These are phyloP conservation scores for Theretra japonica DNA, from an alignment of 2,888 invertebrate genomes.

Conservation along the genomic window DNA sequence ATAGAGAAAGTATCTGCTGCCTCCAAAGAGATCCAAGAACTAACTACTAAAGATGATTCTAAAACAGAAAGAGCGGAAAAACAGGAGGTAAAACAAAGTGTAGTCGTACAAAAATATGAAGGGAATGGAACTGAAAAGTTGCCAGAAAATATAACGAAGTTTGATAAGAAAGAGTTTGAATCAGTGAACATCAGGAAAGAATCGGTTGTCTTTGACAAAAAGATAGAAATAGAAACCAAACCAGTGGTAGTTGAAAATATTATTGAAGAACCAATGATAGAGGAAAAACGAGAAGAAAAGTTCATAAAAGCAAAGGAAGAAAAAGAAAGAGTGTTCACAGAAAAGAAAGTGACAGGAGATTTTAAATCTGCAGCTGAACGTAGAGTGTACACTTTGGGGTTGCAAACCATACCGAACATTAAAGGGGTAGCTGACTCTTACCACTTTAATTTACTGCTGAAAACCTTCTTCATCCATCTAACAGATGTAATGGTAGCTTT, in stretches of 20 bases:
- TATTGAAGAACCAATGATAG: background rate
- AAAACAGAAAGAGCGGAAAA: background rate
- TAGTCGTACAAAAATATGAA: constrained; percentile 1
- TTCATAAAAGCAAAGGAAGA: constrained; percentile 32
- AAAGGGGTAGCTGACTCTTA: constrained; percentile 62
- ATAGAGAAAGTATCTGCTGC: background rate
- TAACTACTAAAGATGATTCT: background rate
- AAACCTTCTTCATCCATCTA: constrained; percentile 76
- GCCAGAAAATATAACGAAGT: background rate
- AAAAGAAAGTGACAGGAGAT: constrained; percentile 33
- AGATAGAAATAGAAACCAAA: background rate
- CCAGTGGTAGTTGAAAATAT: background rate
- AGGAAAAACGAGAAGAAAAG: constrained; percentile 30
- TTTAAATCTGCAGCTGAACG: constrained; percentile 55
- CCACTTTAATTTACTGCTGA: constrained; percentile 68
- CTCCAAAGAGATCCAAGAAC: background rate
- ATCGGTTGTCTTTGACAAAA: background rate
- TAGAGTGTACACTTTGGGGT: constrained; percentile 64
- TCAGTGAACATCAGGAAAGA: background rate
- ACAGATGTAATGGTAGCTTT: constrained; percentile 80
- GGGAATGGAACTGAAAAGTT: constrained; percentile 15
- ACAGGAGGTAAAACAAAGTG: constrained; percentile 23
- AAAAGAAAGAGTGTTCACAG: constrained; percentile 34
- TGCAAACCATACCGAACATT: constrained; percentile 73
- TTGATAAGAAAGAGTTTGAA: background rate